Evolutionary conservation across 1,140 invertebrate genomes (phyloP), one percentile per base, ranked within the genome.

Genomic region (Drosophila mauritiana): DNA sequence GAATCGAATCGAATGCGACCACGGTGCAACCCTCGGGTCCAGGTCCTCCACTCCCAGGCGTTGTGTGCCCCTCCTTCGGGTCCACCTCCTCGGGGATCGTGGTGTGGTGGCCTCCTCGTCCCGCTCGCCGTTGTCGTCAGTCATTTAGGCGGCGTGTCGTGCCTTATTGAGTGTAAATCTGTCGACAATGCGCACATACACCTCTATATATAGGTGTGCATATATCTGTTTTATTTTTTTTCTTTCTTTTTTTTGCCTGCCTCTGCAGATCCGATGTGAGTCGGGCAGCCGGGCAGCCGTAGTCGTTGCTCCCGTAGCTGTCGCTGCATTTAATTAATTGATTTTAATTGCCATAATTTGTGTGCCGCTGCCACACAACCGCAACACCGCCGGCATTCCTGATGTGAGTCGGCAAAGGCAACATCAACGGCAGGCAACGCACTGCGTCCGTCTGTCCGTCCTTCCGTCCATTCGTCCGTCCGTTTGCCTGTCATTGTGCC

Each of bases 281-380:
- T 69, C 62, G 65, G 46, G 54, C 59, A 61, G 48, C 40, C 62
- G 65, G 46, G 54, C 59, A 61, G 61, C 40, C 68, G 69, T 51
- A 64, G 69, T 65, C 72, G 52, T 76, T 40, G 73, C 64, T 77
- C 59, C 49, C 69, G 59, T 59, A 73, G 79, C 59, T 78, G 79
- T 76, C 77, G 77, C 85, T 89, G 84, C 84, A 89, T 90, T 89
- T 90, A 89, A 89, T 89, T 89, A 89, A 89, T 89, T 89, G 84
- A 89, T 89, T 89, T 89, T 89, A 89, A 89, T 89, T 89, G 84
- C 84, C 84, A 89, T 89, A 89, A 89, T 89, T 89, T 89, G 85
- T 89, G 84, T 89, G 84, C 68, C 77, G 84, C 79, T 90, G 80
- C 76, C 84, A 89, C 80, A 90, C 80, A 88, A 84, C 84, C 84